phyloP scores from a whole-genome alignment of 2,113 vertebrate genomes.

The Chloropsis cyanopogon region DNA sequence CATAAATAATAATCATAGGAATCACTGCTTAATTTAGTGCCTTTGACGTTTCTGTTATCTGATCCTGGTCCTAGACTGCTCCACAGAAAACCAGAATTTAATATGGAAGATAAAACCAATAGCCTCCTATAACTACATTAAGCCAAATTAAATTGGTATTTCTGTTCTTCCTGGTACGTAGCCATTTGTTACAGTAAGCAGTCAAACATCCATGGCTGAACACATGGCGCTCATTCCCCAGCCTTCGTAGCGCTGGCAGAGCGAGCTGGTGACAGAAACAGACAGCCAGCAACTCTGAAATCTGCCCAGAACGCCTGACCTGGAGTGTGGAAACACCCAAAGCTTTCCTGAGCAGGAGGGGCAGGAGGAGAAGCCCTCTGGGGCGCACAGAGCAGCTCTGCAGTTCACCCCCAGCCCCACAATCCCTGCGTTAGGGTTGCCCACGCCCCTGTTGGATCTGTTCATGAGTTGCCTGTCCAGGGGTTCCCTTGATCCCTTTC shows the following conservation, averaged over 20 bases:
- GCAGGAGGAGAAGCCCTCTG: neutral
- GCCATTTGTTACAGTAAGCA: neutral
- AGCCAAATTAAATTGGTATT: constrained; percentile 13
- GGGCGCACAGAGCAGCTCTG: fast-evolving
- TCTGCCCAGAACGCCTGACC: fast-evolving
- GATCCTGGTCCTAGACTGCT: neutral
- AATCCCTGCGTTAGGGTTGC: fast-evolving
- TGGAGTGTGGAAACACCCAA: fast-evolving
- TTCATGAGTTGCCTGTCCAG: fast-evolving
- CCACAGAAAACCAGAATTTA: neutral
- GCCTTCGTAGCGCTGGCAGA: fast-evolving
- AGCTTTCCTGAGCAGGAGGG: neutral
- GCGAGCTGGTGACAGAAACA: neutral
- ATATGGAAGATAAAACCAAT: constrained; percentile 21
- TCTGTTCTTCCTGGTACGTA: neutral
- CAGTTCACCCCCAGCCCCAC: fast-evolving
- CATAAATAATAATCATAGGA: neutral
- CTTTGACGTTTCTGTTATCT: neutral
- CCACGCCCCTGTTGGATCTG: fast-evolving
- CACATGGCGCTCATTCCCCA: too few relatives aligned
- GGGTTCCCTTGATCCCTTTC: too few relatives aligned
- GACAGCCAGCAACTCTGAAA: fast-evolving
- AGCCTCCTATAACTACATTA: neutral
- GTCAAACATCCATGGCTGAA: neutral
- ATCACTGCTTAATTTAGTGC: neutral